Base-by-base conservation (phyloP, 2,797 vertebrate genomes). In the Arrhamphus sclerolepis region DNA sequence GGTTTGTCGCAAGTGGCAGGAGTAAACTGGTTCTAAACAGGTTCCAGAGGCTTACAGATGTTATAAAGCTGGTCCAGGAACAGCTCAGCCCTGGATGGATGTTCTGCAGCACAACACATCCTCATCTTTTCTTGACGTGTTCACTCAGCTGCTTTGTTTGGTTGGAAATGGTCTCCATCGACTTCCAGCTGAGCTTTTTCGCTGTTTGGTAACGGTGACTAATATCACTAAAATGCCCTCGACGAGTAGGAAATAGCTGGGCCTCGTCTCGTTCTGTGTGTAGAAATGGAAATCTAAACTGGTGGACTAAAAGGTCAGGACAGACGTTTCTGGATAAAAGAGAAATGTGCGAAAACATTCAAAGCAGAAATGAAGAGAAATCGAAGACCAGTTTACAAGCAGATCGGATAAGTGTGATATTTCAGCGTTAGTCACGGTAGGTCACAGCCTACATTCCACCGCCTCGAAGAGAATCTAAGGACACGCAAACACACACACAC, bases 391-490 rank as follows among this genome's bases (percentile, higher is more conserved):
- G n/a, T 61, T 43, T 14, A 31, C 26, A 41, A 46, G 59, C 48
- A 61, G 38, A 70, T 42, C 47, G 52, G 56, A 34, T 51, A 9
- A 17, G 28, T 59, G 28, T 14, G 24, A 62, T 24, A 60, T 70
- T 65, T 66, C 44, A 59, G 52, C 66, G 66, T 75, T 41, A 43
- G 66, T 49, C 61, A 58, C 38, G 46, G 41, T 26, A 61, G 29
- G 40, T 46, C 42, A 47, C 47, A 60, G 70, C 73, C 78, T 60
- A 50, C 39, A 67, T 75, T 72, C 24, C 29, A 57, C 42, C 31
- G 80, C 72, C 78, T 72, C 53, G 21, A 22, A 65, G 74, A 66
- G 6, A 26, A 26, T 26, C 24, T 26, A 26, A 26, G 8, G 28
- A 29, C 28, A 28, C 26, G 3, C 26, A 28, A 7, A 28, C 26